phyloP scores from a whole-genome alignment of 2,113 vertebrate genomes.

The Strix aluco region DNA sequence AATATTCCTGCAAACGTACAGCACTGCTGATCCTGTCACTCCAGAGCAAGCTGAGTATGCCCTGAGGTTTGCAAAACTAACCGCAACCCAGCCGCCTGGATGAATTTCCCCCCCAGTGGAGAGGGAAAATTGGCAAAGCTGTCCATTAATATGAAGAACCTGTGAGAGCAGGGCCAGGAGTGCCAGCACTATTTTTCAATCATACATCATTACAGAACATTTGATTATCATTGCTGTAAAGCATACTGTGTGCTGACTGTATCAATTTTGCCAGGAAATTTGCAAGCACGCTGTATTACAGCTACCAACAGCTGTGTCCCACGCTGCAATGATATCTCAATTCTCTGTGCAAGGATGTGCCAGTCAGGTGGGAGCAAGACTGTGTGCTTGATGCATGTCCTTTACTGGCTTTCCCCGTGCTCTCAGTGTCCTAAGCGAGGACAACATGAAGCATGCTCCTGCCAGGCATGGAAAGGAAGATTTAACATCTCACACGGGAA shows the following conservation, averaged over 20 bases:
- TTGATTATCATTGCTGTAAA: conserved; percentile 37
- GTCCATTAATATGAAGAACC: conserved; percentile 32
- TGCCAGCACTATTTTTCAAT: conserved; percentile 29
- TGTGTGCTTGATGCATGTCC: neutral
- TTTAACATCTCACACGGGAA: neutral
- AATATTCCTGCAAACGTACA: neutral
- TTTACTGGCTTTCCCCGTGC: neutral
- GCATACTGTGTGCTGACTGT: conserved; percentile 29
- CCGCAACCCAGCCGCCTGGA: conserved; percentile 29
- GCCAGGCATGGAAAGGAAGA: neutral
- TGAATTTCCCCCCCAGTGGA: neutral
- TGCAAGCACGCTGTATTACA: neutral
- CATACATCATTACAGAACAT: conserved; percentile 14
- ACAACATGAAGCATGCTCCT: neutral
- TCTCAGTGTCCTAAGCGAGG: neutral
- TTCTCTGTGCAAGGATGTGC: neutral
- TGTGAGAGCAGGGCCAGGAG: neutral
- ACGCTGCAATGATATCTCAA: neutral
- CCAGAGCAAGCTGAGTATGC: neutral
- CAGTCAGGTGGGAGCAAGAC: neutral
- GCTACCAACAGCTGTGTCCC: conserved; percentile 33
- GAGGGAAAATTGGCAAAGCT: conserved; percentile 46
- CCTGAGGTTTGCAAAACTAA: conserved; percentile 39
- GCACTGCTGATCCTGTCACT: neutral
- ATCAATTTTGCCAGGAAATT: conserved; percentile 21